Percentiles rank a stretch among this genome's conserved stretches.
phyloP scores from a whole-genome alignment of 1,140 invertebrate species.

The Drosophila kohkoa region DNA sequence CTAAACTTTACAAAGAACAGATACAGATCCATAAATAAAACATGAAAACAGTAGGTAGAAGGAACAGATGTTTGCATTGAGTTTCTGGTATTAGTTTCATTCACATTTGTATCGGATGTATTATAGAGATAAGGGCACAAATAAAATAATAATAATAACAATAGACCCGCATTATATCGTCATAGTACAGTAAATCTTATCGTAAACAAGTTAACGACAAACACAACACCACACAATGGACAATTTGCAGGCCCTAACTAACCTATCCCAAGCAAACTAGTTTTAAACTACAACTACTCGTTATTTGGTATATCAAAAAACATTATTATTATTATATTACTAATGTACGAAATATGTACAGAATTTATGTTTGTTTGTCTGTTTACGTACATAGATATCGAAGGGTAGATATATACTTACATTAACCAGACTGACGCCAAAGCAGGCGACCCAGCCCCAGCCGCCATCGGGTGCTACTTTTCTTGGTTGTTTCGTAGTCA shows the following conservation, averaged over 20 bases:
- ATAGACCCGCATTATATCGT: slow-evolving; percentile 9
- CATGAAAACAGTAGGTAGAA: neutral
- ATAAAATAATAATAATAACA: slow-evolving; percentile 10
- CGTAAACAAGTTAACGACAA: slow-evolving; percentile 34
- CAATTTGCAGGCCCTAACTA: slow-evolving; percentile 25
- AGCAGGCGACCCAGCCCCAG: slow-evolving; percentile 93
- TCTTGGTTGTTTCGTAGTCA: slow-evolving; percentile 75
- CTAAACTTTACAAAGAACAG: no score
- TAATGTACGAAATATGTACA: neutral
- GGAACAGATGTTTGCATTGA: neutral
- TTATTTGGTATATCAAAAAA: neutral
- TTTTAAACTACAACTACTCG: slow-evolving; percentile 1
- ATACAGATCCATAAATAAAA: neutral
- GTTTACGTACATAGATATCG: neutral
- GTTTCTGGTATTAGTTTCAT: slow-evolving; percentile 11
- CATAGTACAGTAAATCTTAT: slow-evolving; percentile 32
- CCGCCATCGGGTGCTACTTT: slow-evolving; percentile 86
- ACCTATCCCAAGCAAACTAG: slow-evolving; percentile 35
- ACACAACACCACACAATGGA: slow-evolving; percentile 18
- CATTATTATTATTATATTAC: no score
- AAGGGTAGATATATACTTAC: slow-evolving; percentile 86
- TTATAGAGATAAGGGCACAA: slow-evolving; percentile 11
- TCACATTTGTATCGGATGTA: slow-evolving; percentile 7
- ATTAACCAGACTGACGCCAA: slow-evolving; percentile 92
- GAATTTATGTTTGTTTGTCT: neutral